Evolutionary conservation across 1,140 invertebrate species (phyloP).

Genomic region (Nasonia longicornis): DNA sequence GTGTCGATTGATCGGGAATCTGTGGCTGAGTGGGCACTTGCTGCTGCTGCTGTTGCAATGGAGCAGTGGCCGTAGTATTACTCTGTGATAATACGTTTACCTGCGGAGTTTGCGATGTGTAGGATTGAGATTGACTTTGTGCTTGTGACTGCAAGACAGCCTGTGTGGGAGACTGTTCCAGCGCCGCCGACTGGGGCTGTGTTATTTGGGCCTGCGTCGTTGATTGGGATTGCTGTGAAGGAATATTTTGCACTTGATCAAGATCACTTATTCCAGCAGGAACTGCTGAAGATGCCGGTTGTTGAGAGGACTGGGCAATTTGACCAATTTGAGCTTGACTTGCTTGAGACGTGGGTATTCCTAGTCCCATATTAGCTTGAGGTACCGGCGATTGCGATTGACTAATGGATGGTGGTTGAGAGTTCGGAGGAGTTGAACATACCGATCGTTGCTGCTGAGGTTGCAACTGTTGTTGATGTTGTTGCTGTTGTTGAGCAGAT

Average conservation of each 20-base stretch:
- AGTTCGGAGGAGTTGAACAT: conserved; percentile 47
- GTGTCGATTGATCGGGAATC: conserved; percentile 53
- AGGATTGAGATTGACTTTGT: conserved; percentile 47
- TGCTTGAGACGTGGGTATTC: conserved; percentile 39
- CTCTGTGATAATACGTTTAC: conserved; percentile 58
- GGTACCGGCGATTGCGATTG: conserved; percentile 48
- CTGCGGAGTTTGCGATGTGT: conserved; percentile 54
- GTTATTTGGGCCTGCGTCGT: conserved; percentile 22
- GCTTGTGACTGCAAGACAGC: conserved; percentile 38
- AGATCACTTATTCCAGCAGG: conserved; percentile 39
- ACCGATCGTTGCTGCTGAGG: conserved; percentile 32
- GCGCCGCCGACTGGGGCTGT: conserved; percentile 49
- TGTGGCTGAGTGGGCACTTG: conserved; percentile 52
- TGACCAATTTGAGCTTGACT: conserved; percentile 42
- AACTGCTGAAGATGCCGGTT: conserved; percentile 45
- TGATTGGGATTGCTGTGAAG: conserved; percentile 49
- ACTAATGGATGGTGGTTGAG: conserved; percentile 41
- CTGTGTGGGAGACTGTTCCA: conserved; percentile 47
- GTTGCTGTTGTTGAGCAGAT: conserved; percentile 43
- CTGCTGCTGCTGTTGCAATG: conserved; percentile 48
- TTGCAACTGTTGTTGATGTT: background rate
- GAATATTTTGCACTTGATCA: conserved; percentile 51
- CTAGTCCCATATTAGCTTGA: conserved; percentile 49
- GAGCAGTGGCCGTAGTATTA: conserved; percentile 48
- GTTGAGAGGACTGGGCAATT: conserved; percentile 33